Conservation (phyloP, 1,140 invertebrate genomes). For the Trachymyrmex cornetzi region DNA sequence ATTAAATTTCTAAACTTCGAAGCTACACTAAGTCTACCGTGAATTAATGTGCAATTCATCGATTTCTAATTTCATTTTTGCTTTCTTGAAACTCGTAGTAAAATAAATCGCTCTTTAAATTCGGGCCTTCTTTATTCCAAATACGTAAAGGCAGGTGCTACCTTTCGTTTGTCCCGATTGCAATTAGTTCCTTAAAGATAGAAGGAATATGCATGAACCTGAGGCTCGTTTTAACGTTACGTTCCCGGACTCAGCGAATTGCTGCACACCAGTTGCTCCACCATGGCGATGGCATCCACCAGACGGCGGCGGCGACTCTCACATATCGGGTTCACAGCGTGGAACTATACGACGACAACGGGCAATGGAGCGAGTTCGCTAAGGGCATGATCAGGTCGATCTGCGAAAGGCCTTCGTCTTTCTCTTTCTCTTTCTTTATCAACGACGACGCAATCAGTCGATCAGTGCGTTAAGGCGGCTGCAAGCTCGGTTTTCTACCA, state of each 20-base stretch:
- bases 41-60: not conserved
- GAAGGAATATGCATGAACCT: slow-evolving; percentile 9
- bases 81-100: not conserved
- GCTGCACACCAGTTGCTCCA: slow-evolving; percentile 77
- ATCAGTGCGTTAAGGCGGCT: slow-evolving; percentile 76
- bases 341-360: slow-evolving; percentile 44
- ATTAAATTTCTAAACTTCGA: not conserved
- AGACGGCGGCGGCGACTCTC: slow-evolving; percentile 40
- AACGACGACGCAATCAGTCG: slow-evolving; percentile 15
- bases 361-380: slow-evolving; percentile 18
- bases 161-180: not conserved
- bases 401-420: not conserved
- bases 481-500: slow-evolving; percentile 73
- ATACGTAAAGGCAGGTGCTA: not conserved
- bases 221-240: slow-evolving; percentile 11
- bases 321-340: slow-evolving; percentile 40
- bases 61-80: not conserved
- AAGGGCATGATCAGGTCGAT: slow-evolving; percentile 66
- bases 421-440: slow-evolving; percentile 15
- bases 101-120: slow-evolving; percentile 37
- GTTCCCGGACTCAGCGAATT: slow-evolving; percentile 80
- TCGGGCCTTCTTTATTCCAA: not conserved
- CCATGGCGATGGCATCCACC: slow-evolving; percentile 71
- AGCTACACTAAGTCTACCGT: not conserved
- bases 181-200: not conserved